Percentiles rank a stretch among this genome's conserved stretches.
phyloP scores from a whole-genome alignment of 2,797 vertebrate species.

The Notamacropus eugenii region DNA sequence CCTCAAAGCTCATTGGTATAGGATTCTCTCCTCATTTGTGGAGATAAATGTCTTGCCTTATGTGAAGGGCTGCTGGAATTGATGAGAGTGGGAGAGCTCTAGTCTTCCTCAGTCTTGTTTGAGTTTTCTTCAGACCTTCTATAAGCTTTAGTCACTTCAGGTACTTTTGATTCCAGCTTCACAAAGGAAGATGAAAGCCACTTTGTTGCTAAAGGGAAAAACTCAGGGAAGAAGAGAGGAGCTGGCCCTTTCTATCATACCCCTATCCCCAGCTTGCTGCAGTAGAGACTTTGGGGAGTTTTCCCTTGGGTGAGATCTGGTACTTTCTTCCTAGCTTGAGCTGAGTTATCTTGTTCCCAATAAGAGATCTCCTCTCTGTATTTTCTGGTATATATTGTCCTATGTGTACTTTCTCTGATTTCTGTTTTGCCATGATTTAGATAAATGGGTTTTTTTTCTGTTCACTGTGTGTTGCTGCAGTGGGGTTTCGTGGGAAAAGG shows the following conservation, averaged over 20 bases:
- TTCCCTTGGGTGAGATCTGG: not conserved
- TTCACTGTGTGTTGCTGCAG: not conserved
- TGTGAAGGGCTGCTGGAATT: not conserved
- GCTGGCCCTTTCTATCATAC: too few species aligned
- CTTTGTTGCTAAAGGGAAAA: not conserved
- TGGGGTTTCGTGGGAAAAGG: not conserved
- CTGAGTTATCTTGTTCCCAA: too few species aligned
- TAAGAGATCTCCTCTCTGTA: not conserved
- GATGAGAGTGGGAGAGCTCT: not conserved
- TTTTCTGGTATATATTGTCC: too few species aligned
- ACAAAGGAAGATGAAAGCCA: not conserved
- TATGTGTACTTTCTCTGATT: too few species aligned
- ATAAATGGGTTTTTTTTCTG: not conserved
- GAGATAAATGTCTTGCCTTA: not conserved
- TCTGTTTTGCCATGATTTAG: not conserved
- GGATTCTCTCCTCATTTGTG: not conserved
- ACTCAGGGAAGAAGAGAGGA: not conserved
- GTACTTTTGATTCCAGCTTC: not conserved
- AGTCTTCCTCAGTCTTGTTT: not conserved
- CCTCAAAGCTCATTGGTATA: not conserved
- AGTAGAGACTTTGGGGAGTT: not conserved
- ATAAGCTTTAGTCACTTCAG: not conserved
- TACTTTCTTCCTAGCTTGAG: not conserved
- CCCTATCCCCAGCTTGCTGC: not conserved
- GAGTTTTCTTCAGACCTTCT: not conserved